Evolutionary conservation across 1,140 invertebrate genomes (phyloP).

Genomic region (Ostrea denselamellosa): DNA sequence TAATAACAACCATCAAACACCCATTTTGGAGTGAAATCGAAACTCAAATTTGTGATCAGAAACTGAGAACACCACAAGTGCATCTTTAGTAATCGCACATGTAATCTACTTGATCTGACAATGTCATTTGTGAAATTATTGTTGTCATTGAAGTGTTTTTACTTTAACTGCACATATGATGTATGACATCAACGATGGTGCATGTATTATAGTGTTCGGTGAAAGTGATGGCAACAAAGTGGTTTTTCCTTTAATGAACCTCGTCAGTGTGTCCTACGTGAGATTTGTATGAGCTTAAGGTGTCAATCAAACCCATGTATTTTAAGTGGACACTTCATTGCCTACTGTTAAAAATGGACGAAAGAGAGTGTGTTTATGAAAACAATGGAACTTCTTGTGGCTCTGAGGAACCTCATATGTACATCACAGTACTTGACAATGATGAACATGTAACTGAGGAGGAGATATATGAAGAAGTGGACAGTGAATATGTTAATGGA

Average conservation of each 20-base stretch:
- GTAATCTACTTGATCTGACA: too few species aligned
- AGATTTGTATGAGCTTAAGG: not conserved
- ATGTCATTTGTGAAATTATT: too few species aligned
- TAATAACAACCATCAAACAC: not conserved
- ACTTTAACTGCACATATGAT: too few species aligned
- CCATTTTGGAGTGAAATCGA: not conserved
- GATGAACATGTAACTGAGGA: not conserved
- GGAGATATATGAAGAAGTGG: slow-evolving; percentile 14
- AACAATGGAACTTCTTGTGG: not conserved
- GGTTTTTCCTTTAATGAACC: not conserved
- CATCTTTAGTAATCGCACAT: too few species aligned
- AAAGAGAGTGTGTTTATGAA: slow-evolving; percentile 12
- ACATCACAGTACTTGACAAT: not conserved
- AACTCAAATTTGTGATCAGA: not conserved
- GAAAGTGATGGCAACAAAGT: not conserved
- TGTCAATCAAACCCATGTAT: not conserved
- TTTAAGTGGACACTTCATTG: not conserved
- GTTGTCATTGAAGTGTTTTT: too few species aligned
- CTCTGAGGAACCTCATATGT: not conserved
- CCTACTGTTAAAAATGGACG: slow-evolving; percentile 17
- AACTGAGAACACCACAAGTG: not conserved
- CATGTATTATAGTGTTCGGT: not conserved
- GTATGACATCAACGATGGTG: not conserved
- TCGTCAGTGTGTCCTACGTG: not conserved
- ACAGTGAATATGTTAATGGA: not conserved